These are phyloP conservation scores for Lamellibrachia satsuma DNA, from an alignment of 2,888 invertebrate genomes.

Conservation along the genomic window DNA sequence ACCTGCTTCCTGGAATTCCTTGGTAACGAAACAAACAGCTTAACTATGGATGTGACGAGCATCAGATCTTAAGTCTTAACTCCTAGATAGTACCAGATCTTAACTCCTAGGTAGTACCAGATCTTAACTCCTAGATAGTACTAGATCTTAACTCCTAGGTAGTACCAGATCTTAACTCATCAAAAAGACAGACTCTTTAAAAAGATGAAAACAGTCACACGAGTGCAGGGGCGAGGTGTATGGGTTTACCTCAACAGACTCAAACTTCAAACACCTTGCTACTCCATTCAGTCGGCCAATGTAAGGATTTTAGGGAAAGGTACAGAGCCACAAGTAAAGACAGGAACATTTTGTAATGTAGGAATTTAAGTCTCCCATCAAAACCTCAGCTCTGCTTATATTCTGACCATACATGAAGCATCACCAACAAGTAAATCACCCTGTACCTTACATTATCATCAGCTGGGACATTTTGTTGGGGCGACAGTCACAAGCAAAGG, in stretches of 20 bases:
- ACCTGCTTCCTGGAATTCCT: slow-evolving; percentile 1
- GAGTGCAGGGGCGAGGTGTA: background rate
- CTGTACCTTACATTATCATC: background rate
- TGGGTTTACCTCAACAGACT: background rate
- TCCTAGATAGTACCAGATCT: too few species aligned
- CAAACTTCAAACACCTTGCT: background rate
- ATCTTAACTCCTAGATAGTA: too few species aligned
- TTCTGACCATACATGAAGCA: background rate
- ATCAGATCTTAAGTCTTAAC: background rate
- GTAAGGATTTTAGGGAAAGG: background rate
- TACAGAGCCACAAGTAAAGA: background rate
- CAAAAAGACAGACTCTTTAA: background rate
- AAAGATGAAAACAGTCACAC: background rate
- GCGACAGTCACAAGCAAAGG: background rate
- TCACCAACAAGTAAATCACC: background rate
- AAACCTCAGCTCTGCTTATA: background rate
- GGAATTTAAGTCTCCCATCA: background rate
- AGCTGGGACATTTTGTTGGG: background rate
- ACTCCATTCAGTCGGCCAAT: background rate
- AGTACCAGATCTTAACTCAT: background rate
- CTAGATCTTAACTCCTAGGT: too few species aligned
- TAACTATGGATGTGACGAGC: background rate
- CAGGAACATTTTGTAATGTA: background rate
- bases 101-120: too few species aligned
- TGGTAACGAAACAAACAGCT: background rate